Conservation (phyloP, 2,888 invertebrate species). For the Drepana falcataria region DNA sequence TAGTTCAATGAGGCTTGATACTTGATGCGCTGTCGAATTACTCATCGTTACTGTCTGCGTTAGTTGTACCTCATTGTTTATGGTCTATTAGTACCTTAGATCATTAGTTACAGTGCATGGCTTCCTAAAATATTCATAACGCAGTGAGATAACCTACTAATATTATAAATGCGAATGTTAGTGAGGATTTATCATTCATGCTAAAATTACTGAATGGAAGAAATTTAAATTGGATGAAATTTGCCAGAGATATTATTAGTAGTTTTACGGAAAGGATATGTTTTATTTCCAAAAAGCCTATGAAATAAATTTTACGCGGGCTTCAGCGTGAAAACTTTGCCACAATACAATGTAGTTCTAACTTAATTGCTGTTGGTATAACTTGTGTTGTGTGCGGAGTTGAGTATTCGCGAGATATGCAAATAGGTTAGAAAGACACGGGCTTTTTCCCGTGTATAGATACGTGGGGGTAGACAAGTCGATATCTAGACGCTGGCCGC, state of each 20-base stretch:
- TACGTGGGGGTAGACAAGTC: slow-evolving; percentile 23
- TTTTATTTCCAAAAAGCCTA: too few species aligned
- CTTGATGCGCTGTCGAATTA: slow-evolving; percentile 67
- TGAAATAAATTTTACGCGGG: too few species aligned
- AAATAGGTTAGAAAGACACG: slow-evolving; percentile 27
- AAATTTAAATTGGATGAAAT: too few species aligned
- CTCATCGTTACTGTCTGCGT: slow-evolving; percentile 66
- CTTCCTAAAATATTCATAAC: slow-evolving; percentile 16
- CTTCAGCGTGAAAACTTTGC: too few species aligned
- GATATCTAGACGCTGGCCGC: slow-evolving; percentile 36
- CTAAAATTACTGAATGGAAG: too few species aligned
- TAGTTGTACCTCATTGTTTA: slow-evolving; percentile 65
- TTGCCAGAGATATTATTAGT: too few species aligned
- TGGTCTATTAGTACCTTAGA: slow-evolving; percentile 48
- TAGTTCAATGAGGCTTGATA: slow-evolving; percentile 70
- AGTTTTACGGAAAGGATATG: too few species aligned
- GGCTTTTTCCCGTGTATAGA: slow-evolving; percentile 24
- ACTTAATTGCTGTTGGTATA: background rate
- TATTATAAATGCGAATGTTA: too few species aligned
- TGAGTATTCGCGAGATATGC: slow-evolving; percentile 23
- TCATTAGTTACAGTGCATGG: slow-evolving; percentile 37
- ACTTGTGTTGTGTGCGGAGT: slow-evolving; percentile 1
- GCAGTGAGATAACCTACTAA: background rate
- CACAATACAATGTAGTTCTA: too few species aligned
- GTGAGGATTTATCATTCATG: too few species aligned